Conservation (phyloP, 2,888 invertebrate species). For the Euplagia quadripunctaria region DNA sequence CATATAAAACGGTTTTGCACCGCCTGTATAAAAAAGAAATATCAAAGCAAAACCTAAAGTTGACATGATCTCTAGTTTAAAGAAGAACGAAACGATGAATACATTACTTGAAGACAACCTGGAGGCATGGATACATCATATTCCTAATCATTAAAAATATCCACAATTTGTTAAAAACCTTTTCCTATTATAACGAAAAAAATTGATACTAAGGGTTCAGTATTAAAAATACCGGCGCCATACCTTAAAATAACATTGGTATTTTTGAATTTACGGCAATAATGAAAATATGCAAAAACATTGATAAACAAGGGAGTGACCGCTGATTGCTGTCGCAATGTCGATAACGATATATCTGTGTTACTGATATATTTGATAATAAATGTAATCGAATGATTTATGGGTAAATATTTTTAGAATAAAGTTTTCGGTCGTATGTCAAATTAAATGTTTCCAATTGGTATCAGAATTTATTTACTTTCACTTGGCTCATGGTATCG, state of each 20-base stretch:
- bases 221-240: neutral
- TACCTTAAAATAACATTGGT: neutral
- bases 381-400: constrained; percentile 6
- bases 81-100: too few species aligned
- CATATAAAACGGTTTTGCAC: too few species aligned
- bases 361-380: constrained; percentile 7
- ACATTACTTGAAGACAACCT: too few species aligned
- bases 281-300: neutral
- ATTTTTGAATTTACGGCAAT: neutral
- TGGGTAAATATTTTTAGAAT: neutral
- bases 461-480: too few species aligned
- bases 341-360: constrained; percentile 17
- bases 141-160: too few species aligned
- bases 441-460: neutral
- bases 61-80: too few species aligned
- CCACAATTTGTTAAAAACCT: too few species aligned
- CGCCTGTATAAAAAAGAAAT: too few species aligned
- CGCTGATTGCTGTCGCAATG: constrained; percentile 16
- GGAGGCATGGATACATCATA: too few species aligned
- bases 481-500: too few species aligned
- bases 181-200: neutral
- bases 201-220: neutral
- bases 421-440: neutral
- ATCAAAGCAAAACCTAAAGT: too few species aligned
- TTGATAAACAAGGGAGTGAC: constrained; percentile 13